A percentile compares a stretch with the other conserved stretches of the same genome.
phyloP scores from a whole-genome alignment of 2,797 vertebrate species.

The Eremophila alpestris region DNA sequence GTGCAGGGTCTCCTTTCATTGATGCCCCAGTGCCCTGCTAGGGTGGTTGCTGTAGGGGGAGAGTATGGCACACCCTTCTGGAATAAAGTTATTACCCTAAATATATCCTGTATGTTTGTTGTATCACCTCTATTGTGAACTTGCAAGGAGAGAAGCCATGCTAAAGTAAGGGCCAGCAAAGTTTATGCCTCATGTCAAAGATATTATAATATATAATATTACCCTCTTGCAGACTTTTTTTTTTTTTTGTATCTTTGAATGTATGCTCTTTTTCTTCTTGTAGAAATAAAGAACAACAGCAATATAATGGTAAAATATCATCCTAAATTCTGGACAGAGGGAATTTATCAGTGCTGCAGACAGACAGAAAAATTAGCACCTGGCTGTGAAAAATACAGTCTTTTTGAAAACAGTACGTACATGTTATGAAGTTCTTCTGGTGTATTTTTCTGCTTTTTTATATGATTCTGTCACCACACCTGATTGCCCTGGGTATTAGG shows the following conservation, averaged over 20 bases:
- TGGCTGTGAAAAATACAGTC: constrained; percentile 91
- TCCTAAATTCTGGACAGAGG: constrained; percentile 92
- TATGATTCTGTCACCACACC: neutral
- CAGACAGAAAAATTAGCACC: constrained; percentile 90
- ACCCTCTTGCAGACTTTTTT: neutral
- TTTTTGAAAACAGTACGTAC: constrained; percentile 87
- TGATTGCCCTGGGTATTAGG: neutral
- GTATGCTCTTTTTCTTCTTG: neutral
- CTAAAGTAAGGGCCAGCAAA: neutral
- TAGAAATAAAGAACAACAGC: constrained; percentile 89
- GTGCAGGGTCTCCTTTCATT: neutral
- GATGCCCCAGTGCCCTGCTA: neutral
- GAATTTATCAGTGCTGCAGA: constrained; percentile 90
- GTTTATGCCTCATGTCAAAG: neutral
- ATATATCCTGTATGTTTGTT: neutral
- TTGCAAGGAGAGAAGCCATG: neutral
- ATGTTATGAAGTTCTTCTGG: neutral
- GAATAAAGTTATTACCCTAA: neutral
- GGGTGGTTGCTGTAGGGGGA: neutral
- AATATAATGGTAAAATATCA: constrained; percentile 89
- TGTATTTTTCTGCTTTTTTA: neutral
- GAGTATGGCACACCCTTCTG: neutral
- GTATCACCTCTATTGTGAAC: neutral
- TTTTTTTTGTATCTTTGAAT: neutral
- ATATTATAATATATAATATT: neutral